Percentiles rank a stretch among this genome's conserved stretches.
These are phyloP conservation scores for Smithornis capensis DNA, from an alignment of 2,113 vertebrate species.

Conservation along the genomic window DNA sequence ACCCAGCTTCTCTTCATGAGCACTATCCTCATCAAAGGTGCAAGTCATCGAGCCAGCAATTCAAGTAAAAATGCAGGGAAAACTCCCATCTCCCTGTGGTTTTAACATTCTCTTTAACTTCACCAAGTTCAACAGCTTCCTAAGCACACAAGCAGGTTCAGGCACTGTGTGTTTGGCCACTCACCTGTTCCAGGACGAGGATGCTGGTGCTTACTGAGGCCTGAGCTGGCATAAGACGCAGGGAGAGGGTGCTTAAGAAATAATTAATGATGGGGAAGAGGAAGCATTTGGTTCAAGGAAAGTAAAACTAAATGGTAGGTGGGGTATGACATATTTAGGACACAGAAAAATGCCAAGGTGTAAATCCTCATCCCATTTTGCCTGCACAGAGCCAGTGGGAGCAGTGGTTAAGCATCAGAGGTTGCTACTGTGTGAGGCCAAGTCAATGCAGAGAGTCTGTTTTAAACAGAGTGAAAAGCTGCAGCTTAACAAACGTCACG, in stretches of 20 bases:
- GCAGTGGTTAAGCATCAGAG: not conserved
- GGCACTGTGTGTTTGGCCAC: not conserved
- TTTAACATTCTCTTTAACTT: not conserved
- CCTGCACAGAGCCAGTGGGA: not conserved
- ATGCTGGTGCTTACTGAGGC: rapidly evolving
- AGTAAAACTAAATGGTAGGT: not conserved
- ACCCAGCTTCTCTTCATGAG: not conserved
- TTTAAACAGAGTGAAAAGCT: not conserved
- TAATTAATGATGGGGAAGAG: not conserved
- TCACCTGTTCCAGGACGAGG: not conserved
- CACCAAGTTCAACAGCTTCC: not conserved
- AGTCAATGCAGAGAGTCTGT: not conserved
- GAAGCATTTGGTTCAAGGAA: not conserved
- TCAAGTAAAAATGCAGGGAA: not conserved
- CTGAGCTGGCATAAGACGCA: no score
- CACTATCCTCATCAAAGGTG: not conserved
- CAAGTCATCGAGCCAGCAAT: not conserved
- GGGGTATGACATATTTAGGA: not conserved
- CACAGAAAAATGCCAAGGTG: rapidly evolving
- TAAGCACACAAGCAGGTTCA: not conserved
- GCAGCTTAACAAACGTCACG: not conserved
- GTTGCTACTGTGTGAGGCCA: not conserved
- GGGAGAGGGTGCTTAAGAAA: not conserved
- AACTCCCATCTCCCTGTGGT: not conserved
- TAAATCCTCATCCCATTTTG: not conserved